Conservation (phyloP, 2,797 vertebrate genomes). For the Rhabdophis nuchalis region DNA sequence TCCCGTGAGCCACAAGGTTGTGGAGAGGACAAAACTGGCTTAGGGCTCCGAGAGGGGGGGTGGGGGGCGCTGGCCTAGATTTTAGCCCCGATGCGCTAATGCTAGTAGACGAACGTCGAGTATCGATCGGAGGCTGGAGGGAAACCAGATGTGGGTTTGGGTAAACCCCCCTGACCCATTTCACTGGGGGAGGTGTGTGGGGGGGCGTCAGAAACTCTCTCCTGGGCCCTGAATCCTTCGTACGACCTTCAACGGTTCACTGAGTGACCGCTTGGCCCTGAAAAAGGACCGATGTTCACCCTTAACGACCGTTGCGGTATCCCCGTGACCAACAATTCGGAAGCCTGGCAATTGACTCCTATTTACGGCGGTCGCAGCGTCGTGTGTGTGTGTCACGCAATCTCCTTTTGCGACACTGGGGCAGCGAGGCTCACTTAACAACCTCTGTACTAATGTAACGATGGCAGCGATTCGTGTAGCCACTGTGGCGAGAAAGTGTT, state of each 20-base stretch:
- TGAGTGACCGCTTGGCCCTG: neutral
- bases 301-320: neutral
- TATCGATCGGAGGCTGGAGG: neutral
- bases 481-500: neutral
- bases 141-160: no score
- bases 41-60: neutral
- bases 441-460: neutral
- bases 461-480: neutral
- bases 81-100: neutral
- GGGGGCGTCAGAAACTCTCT: no score
- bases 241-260: neutral
- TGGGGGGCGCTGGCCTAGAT: neutral
- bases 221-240: neutral
- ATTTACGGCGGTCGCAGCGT: neutral
- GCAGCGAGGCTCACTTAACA: neutral
- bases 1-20: neutral
- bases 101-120: no score
- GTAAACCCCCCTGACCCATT: no score
- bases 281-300: neutral
- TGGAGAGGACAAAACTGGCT: neutral
- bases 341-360: neutral
- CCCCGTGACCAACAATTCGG: neutral
- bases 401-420: accelerated
- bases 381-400: no score
- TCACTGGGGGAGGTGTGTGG: no score